Conservation (phyloP, 1,140 invertebrate genomes). For the Sweltsa coloradensis region DNA sequence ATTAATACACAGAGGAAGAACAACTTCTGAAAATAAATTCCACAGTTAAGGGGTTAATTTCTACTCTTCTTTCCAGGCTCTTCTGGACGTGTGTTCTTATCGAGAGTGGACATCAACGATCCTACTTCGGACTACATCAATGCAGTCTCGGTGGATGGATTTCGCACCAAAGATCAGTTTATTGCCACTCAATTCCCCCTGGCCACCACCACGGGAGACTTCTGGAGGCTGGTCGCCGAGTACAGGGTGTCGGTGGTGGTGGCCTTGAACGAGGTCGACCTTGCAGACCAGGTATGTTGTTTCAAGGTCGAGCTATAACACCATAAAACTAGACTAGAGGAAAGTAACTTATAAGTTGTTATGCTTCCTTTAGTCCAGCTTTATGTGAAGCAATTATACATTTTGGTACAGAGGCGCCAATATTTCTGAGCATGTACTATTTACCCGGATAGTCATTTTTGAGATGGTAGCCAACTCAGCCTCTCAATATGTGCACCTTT, state of each 20-base stretch:
- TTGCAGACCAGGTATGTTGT: slow-evolving; percentile 4
- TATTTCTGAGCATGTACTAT: background rate
- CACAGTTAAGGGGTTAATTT: too few relatives aligned
- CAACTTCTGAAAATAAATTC: too few relatives aligned
- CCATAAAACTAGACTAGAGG: too few relatives aligned
- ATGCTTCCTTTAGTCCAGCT: too few relatives aligned
- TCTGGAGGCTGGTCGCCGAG: slow-evolving; percentile 49
- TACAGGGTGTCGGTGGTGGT: slow-evolving; percentile 42
- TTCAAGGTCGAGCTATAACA: too few relatives aligned
- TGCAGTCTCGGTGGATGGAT: slow-evolving; percentile 49
- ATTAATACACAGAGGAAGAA: too few relatives aligned
- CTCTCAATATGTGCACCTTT: too few relatives aligned
- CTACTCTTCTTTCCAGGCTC: background rate
- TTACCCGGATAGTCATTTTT: too few relatives aligned
- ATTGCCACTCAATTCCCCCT: slow-evolving; percentile 39
- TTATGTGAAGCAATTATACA: too few relatives aligned
- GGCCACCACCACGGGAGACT: slow-evolving; percentile 36
- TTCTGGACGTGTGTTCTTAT: slow-evolving; percentile 5
- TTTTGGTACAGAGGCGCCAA: background rate
- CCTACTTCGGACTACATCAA: slow-evolving; percentile 42
- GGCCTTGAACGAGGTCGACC: slow-evolving; percentile 29
- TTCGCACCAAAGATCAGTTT: slow-evolving; percentile 25
- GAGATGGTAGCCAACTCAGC: too few relatives aligned
- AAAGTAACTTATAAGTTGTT: too few relatives aligned
- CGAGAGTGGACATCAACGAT: slow-evolving; percentile 10